Conservation (phyloP, 2,888 invertebrate genomes). For the Argyra leucocephala region DNA sequence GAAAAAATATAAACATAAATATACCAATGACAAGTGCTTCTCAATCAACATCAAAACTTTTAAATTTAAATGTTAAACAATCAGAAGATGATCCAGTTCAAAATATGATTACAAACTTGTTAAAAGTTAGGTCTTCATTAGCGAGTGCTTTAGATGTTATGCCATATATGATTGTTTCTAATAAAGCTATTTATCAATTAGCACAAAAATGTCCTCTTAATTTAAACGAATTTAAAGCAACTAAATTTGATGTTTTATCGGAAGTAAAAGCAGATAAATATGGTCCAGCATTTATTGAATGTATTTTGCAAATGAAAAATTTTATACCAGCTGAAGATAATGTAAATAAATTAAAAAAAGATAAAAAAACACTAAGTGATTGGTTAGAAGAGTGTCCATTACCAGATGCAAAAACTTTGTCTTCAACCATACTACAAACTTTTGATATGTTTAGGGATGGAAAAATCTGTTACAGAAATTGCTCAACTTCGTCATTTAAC, state of each 20-base stretch:
- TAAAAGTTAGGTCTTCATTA: conserved; percentile 26
- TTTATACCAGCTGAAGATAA: conserved; percentile 24
- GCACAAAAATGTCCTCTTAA: conserved; percentile 45
- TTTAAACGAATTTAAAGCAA: conserved; percentile 40
- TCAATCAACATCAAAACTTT: neutral
- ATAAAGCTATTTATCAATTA: conserved; percentile 50
- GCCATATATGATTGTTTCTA: conserved; percentile 55
- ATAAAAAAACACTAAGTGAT: conserved; percentile 21
- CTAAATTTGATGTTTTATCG: conserved; percentile 49
- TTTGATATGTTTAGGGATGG: conserved; percentile 41
- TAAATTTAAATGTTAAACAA: neutral
- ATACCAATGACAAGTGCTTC: too few species aligned
- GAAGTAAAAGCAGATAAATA: conserved; percentile 50
- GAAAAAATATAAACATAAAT: conserved; percentile 10
- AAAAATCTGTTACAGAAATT: conserved; percentile 34
- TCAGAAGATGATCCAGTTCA: neutral
- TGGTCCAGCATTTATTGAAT: conserved; percentile 45
- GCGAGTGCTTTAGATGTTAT: conserved; percentile 43
- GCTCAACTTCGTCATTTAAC: conserved; percentile 32
- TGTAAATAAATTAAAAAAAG: conserved; percentile 26
- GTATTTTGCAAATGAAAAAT: conserved; percentile 37
- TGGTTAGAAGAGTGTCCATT: conserved; percentile 26
- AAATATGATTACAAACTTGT: conserved; percentile 16
- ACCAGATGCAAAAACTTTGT: conserved; percentile 26
- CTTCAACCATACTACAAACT: conserved; percentile 33